Evolutionary conservation across 2,797 vertebrate genomes (phyloP).

Genomic region (Cygnus olor): DNA sequence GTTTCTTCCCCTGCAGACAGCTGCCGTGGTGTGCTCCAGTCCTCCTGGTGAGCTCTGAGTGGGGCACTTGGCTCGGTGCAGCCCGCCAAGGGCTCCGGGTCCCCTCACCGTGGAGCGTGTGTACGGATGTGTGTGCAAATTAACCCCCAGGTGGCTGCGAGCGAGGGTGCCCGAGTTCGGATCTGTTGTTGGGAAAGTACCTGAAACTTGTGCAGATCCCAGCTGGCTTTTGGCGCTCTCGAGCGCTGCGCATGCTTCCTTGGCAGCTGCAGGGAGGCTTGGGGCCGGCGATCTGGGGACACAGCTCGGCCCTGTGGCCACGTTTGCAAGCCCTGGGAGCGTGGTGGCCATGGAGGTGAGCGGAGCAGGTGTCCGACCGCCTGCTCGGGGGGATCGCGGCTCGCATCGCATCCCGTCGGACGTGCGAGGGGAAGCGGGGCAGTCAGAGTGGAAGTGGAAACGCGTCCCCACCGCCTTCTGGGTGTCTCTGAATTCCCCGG

Average conservation of each 20-base stretch:
- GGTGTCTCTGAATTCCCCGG: conserved; percentile 31
- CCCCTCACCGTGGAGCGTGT: background rate
- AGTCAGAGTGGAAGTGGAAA: conserved; percentile 28
- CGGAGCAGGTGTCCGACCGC: accelerated
- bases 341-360: background rate
- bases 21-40: background rate
- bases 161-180: background rate
- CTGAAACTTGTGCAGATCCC: background rate
- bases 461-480: accelerated
- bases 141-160: background rate
- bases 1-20: background rate
- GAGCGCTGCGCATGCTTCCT: accelerated
- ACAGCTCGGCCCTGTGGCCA: background rate
- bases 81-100: background rate
- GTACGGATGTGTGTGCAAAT: background rate
- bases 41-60: background rate
- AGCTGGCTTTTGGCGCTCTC: background rate
- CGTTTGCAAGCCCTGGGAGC: too few relatives aligned
- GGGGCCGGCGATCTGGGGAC: background rate
- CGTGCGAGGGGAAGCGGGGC: background rate
- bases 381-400: background rate
- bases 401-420: background rate
- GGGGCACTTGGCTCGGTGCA: conserved; percentile 1
- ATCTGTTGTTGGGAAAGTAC: conserved; percentile 32
- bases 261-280: background rate